Base-by-base conservation (phyloP, 2,797 vertebrate genomes). In the Otolemur crassicaudatus region DNA sequence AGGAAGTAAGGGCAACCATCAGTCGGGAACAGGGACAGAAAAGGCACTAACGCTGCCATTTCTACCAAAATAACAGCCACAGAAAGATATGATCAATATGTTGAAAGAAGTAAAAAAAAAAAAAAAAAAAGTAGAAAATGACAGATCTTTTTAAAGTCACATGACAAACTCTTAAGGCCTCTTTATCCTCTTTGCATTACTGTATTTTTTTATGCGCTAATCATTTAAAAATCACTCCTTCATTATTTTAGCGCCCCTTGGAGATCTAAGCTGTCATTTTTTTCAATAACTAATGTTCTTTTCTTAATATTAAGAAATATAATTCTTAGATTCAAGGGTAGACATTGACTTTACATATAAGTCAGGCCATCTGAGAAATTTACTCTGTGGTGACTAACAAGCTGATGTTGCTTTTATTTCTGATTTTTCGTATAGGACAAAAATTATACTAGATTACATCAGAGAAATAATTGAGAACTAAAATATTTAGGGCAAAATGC, bases 271-370 rank as follows among this genome's bases (percentile, higher is more conserved):
- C 25, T 29, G 27, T 20, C 0, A 0, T 27, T 11, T 29, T 25
- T 83, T 82, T 79, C 85, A 79, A 12, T 8, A 67, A 87, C 23
- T 46, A 1, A 0, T 22, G 2, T 72, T 72, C 67, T 88, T 87
- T 94, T 85, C 31, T 88, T 79, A 87, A 94, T 77, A 70, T 69
- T 27, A 37, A 94, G 56, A 95, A 80, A 80, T 2, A 4, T 12
- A 67, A 80, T 88, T 87, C 63, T 92, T 72, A 75, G 60, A 67
- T 16, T 81, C 49, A 9, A 22, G 19, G 25, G 43, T 40, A 85
- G 90, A 94, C 61, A n/a, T 53, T 53, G 63, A 25, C 69, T 82
- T 87, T 83, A 40, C 65, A 25, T 14, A 11, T 0, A 4, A 83
- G 60, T 34, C 2, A 5, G 5, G 1, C 27, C 23, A 14, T 20